Percentiles rank a stretch among this genome's conserved stretches.
Conservation (phyloP, 2,113 vertebrate genomes). For the Marmota flaviventris region DNA sequence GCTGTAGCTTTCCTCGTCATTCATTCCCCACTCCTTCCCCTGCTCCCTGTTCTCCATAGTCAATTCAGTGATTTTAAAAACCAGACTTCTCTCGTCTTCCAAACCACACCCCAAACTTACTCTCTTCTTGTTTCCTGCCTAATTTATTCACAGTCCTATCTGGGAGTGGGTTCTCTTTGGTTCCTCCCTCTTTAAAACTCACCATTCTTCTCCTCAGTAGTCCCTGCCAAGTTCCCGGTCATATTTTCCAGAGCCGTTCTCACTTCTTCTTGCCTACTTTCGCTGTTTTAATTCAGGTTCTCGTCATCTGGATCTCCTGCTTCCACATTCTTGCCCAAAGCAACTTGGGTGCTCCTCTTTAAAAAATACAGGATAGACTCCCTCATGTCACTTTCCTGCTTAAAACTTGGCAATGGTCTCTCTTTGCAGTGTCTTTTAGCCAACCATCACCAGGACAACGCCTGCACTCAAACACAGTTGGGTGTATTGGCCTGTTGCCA, state of each 20-base stretch:
- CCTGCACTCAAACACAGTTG: background rate
- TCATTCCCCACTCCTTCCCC: background rate
- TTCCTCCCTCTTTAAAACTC: background rate
- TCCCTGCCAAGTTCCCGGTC: background rate
- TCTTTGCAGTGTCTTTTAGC: background rate
- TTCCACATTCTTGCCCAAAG: background rate
- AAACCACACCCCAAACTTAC: fast-evolving
- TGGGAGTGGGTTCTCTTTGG: background rate
- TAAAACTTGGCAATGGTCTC: background rate
- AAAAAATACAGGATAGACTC: background rate
- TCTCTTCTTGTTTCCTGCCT: background rate
- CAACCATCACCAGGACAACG: background rate
- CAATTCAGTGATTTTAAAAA: background rate
- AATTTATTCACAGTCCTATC: background rate
- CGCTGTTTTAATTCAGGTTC: background rate
- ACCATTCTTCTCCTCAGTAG: background rate
- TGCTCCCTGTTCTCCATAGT: background rate
- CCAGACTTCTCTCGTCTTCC: background rate
- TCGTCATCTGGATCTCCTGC: background rate
- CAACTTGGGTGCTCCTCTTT: background rate
- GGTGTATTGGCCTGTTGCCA: background rate
- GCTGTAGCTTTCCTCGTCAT: no score
- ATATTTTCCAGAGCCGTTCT: background rate
- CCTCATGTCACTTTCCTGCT: background rate
- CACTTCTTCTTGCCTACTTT: background rate